Evolutionary conservation across 2,888 invertebrate genomes (phyloP).

Genomic region (Malacosoma neustria): DNA sequence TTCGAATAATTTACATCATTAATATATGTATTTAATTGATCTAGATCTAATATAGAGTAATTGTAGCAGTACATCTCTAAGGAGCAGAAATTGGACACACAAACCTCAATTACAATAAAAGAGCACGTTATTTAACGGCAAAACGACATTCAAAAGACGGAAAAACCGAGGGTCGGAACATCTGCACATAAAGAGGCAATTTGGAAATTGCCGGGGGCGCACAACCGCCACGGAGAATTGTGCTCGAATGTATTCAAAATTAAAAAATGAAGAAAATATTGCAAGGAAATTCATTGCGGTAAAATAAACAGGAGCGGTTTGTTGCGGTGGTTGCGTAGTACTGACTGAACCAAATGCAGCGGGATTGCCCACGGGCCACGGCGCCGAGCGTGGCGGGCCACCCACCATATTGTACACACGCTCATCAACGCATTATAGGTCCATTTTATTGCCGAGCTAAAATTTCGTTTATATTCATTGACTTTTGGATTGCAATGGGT

Average conservation of each 20-base stretch:
- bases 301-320: constrained; percentile 68
- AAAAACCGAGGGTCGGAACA: constrained; percentile 72
- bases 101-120: constrained; percentile 64
- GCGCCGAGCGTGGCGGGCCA: neutral
- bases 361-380: neutral
- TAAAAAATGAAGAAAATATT: constrained; percentile 67
- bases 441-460: neutral
- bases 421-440: no score
- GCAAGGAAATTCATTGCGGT: constrained; percentile 66
- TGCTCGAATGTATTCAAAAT: constrained; percentile 72
- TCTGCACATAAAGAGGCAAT: constrained; percentile 75
- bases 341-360: constrained; percentile 1
- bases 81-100: constrained; percentile 41
- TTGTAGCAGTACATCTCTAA: constrained; percentile 11
- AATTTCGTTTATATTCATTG: neutral
- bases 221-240: constrained; percentile 65
- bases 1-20: no score
- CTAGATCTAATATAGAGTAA: no score
- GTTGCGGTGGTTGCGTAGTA: constrained; percentile 35
- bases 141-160: constrained; percentile 74
- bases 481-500: neutral
- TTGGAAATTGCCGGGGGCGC: constrained; percentile 73
- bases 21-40: no score
- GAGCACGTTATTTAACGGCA: constrained; percentile 71
- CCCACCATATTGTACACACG: neutral